Evolutionary conservation across 1,140 invertebrate species (phyloP).

Genomic region (Anastrepha obliqua): DNA sequence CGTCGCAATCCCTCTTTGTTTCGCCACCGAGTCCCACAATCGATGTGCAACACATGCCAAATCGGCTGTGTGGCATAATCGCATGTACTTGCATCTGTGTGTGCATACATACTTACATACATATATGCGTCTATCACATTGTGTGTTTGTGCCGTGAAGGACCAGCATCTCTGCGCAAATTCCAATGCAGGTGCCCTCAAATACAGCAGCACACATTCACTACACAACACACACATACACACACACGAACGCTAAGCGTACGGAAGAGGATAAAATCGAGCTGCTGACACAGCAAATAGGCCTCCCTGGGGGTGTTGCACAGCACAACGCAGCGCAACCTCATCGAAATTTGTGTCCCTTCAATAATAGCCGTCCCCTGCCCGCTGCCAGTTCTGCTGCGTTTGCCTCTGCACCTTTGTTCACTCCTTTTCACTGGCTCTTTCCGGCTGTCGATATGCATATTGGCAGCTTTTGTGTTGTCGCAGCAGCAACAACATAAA

Average conservation of each 20-base stretch:
- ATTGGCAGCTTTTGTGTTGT: constrained; percentile 51
- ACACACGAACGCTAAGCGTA: background rate
- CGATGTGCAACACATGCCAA: constrained; percentile 29
- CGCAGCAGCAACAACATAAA: background rate
- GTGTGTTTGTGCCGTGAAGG: background rate
- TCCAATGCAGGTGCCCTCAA: constrained; percentile 41
- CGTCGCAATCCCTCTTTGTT: constrained; percentile 18
- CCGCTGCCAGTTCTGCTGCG: background rate
- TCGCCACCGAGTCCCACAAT: background rate
- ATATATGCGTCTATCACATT: background rate
- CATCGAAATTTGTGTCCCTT: constrained; percentile 5
- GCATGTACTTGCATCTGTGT: background rate
- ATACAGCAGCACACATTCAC: background rate
- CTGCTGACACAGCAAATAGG: constrained; percentile 50
- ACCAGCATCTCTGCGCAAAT: constrained; percentile 43
- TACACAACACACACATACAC: background rate
- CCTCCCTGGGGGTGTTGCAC: constrained; percentile 47
- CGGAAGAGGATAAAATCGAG: constrained; percentile 43
- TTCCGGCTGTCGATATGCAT: constrained; percentile 42
- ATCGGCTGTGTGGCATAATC: background rate
- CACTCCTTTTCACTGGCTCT: background rate
- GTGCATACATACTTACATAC: no score
- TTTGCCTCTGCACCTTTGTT: constrained; percentile 23
- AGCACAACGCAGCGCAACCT: background rate
- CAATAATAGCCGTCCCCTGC: background rate